Evolutionary conservation across 1,140 invertebrate species (phyloP).

Genomic region (Drosophila pruinosa): DNA sequence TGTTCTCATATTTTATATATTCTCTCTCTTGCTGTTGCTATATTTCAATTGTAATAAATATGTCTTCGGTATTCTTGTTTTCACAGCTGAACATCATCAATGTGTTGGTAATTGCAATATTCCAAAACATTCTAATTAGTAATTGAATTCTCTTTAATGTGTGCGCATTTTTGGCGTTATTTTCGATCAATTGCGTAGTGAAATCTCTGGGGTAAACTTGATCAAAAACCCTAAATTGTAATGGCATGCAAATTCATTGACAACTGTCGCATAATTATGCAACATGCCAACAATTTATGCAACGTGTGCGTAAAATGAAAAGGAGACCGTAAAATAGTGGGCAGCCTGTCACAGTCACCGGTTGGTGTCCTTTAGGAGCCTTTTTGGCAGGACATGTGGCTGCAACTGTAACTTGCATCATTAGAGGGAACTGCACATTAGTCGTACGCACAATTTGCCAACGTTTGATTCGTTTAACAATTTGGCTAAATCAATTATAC

Average conservation of each 20-base stretch:
- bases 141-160: slow-evolving; percentile 36
- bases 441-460: slow-evolving; percentile 52
- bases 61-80: too few species aligned
- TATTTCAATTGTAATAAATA: too few species aligned
- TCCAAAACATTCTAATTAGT: slow-evolving; percentile 6
- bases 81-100: neutral
- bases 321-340: slow-evolving; percentile 21
- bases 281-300: slow-evolving; percentile 64
- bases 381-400: slow-evolving; percentile 9
- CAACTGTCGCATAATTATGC: slow-evolving; percentile 72
- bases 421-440: slow-evolving; percentile 13
- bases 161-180: slow-evolving; percentile 2
- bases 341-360: neutral
- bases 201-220: slow-evolving; percentile 28
- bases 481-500: slow-evolving; percentile 78
- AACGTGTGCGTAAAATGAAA: slow-evolving; percentile 71
- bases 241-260: slow-evolving; percentile 59
- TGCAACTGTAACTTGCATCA: neutral
- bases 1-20: too few species aligned
- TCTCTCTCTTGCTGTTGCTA: too few species aligned
- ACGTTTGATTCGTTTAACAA: slow-evolving; percentile 68
- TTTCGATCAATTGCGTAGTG: neutral
- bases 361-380: slow-evolving; percentile 1
- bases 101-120: neutral
- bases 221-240: slow-evolving; percentile 1